Conservation (phyloP, 1,140 invertebrate species). For the Apocrypta bakeri region DNA sequence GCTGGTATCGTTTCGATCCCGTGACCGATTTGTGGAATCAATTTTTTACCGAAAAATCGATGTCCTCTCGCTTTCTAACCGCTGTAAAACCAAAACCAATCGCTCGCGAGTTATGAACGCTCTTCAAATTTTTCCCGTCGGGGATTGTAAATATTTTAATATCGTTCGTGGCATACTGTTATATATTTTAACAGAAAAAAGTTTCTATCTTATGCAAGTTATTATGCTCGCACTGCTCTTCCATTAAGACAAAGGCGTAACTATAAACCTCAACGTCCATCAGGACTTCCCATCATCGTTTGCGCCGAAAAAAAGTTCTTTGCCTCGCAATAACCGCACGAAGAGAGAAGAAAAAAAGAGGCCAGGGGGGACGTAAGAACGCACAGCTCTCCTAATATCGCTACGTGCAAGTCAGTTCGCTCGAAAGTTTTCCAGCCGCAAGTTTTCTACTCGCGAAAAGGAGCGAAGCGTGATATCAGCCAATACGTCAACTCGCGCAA, state of each 20-base stretch:
- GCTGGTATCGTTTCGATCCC: too few relatives aligned
- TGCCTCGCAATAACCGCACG: background rate
- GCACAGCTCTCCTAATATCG: background rate
- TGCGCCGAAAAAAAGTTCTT: background rate
- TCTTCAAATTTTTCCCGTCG: too few relatives aligned
- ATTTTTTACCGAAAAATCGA: too few relatives aligned
- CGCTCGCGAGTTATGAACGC: too few relatives aligned
- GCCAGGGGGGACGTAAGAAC: too few relatives aligned
- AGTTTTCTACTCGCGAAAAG: background rate
- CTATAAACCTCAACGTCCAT: background rate
- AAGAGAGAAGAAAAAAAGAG: background rate
- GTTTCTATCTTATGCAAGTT: background rate
- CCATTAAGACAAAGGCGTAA: background rate
- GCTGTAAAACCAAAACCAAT: too few relatives aligned
- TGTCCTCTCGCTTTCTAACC: too few relatives aligned
- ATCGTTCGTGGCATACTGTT: too few relatives aligned
- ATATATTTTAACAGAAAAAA: too few relatives aligned
- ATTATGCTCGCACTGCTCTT: background rate
- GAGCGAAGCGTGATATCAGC: slow-evolving; percentile 5
- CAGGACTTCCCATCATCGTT: background rate
- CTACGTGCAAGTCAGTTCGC: background rate
- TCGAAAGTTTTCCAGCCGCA: background rate
- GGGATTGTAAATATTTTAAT: too few relatives aligned
- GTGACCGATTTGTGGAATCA: too few relatives aligned
- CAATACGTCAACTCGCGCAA: slow-evolving; percentile 13